Evolutionary conservation across 2,888 invertebrate genomes (phyloP).

Genomic region (Andrena dorsata): DNA sequence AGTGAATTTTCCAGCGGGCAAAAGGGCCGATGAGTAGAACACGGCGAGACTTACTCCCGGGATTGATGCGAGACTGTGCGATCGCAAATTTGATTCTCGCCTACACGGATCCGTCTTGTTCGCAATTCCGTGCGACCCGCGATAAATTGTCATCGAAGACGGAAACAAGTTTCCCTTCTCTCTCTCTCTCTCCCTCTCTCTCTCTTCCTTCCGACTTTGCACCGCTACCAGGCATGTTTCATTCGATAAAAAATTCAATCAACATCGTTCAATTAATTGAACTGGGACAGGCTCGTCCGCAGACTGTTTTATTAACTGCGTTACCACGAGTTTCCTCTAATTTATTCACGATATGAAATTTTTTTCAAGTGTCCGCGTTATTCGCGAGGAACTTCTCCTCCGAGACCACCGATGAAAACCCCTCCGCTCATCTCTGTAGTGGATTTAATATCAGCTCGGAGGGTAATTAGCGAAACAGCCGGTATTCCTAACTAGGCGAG

Average conservation of each 20-base stretch:
- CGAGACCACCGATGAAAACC: background rate
- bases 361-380: background rate
- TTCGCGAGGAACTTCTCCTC: background rate
- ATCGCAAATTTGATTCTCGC: constrained; percentile 52
- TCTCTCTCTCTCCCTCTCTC: background rate
- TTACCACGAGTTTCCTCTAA: background rate
- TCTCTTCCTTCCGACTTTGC: background rate
- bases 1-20: constrained; percentile 55
- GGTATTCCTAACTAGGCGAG: no score
- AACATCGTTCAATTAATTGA: constrained; percentile 31
- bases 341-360: constrained; percentile 3
- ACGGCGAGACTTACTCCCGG: constrained; percentile 5
- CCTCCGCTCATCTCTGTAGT: background rate
- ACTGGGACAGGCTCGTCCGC: background rate
- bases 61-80: constrained; percentile 22
- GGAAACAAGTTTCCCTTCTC: constrained; percentile 26
- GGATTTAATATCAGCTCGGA: background rate
- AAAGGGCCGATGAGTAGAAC: background rate
- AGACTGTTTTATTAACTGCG: background rate
- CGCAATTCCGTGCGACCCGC: constrained; percentile 13
- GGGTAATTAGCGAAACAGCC: background rate
- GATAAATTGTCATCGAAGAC: constrained; percentile 52
- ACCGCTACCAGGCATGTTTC: background rate
- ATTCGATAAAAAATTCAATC: constrained; percentile 32
- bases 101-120: constrained; percentile 31